phyloP scores from a whole-genome alignment of 1,140 invertebrate genomes.

The Dryas iulia region DNA sequence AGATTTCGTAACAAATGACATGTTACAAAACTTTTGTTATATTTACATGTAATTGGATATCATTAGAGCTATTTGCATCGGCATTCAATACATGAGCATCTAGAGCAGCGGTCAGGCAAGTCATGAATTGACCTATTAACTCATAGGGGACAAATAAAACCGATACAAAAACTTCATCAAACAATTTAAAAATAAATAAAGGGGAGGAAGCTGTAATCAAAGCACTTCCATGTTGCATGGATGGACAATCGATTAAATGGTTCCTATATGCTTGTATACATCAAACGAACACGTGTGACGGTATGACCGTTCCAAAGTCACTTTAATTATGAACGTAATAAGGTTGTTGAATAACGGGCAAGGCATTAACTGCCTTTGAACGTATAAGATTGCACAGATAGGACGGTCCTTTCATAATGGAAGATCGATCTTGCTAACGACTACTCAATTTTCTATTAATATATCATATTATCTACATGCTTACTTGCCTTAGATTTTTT shows the following conservation, averaged over 20 bases:
- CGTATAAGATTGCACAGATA: not conserved
- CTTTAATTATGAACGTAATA: conserved; percentile 1
- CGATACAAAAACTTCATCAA: conserved; percentile 51
- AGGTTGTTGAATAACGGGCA: not conserved
- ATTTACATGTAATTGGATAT: not conserved
- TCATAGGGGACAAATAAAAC: conserved; percentile 47
- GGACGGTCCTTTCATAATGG: not conserved
- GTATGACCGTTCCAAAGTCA: not conserved
- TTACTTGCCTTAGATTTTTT: not conserved
- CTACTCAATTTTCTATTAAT: not conserved
- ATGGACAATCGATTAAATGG: conserved; percentile 68
- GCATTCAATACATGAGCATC: not conserved
- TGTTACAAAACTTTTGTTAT: not conserved
- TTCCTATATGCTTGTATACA: conserved; percentile 35
- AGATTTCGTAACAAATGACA: not conserved
- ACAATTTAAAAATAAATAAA: conserved; percentile 71
- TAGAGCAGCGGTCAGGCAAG: conserved; percentile 5
- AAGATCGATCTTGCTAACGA: not conserved
- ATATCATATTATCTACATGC: not conserved
- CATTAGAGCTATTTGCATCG: conserved; percentile 6
- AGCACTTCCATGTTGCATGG: conserved; percentile 61
- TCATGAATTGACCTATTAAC: conserved; percentile 45
- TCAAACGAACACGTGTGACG: conserved; percentile 41
- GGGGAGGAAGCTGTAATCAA: conserved; percentile 71
- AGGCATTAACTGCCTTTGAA: not conserved